Conservation (phyloP, 2,888 invertebrate species). For the Pseudococcus viburni region DNA sequence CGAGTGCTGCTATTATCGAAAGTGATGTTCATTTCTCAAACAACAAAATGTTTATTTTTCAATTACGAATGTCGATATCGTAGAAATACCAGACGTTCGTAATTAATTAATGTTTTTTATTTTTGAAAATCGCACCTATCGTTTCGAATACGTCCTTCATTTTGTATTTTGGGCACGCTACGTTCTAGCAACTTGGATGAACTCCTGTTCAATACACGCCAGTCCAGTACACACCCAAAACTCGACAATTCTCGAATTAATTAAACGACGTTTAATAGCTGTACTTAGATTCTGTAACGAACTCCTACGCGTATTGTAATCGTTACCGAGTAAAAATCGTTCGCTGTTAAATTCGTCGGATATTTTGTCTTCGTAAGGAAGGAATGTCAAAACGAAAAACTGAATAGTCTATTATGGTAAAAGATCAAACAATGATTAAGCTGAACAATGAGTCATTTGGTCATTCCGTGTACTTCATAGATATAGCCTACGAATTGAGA, state of each 20-base stretch:
- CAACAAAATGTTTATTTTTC: background rate
- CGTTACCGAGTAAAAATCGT: constrained; percentile 7
- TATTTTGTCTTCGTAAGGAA: background rate
- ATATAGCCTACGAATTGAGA: background rate
- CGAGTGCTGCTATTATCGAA: too few relatives aligned
- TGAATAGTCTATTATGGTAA: constrained; percentile 11
- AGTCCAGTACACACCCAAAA: constrained; percentile 10
- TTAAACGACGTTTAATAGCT: background rate
- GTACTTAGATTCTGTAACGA: constrained; percentile 15
- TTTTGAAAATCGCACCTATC: background rate
- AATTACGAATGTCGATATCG: background rate
- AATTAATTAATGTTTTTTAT: background rate
- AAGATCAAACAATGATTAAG: background rate
- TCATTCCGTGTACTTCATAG: background rate
- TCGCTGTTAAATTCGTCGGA: background rate
- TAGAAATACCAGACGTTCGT: background rate
- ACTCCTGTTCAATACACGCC: background rate
- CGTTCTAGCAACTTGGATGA: background rate
- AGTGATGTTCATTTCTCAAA: background rate
- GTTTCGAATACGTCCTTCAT: background rate
- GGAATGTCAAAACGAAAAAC: background rate
- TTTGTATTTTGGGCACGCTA: background rate
- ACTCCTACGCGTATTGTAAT: constrained; percentile 9
- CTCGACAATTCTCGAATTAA: constrained; percentile 13
- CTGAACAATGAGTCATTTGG: constrained; percentile 12